Conservation (phyloP, 2,797 vertebrate genomes). For the Ctenochaetus hawaiiensis region DNA sequence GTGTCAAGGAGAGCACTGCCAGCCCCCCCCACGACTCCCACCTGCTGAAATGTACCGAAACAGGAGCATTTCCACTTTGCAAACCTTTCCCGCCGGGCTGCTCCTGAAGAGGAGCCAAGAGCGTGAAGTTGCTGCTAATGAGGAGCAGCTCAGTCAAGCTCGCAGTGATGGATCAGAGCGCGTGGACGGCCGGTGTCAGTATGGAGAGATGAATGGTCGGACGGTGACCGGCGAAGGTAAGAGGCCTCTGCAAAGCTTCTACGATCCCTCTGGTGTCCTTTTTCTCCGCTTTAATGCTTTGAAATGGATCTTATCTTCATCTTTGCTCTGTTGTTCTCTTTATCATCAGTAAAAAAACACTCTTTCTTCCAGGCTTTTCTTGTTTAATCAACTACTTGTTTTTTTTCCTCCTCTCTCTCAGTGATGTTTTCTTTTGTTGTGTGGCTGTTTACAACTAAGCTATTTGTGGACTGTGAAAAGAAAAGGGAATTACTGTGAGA, state of each 20-base stretch:
- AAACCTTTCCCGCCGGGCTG: slow-evolving; percentile 1
- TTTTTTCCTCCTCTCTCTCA: slow-evolving; percentile 29
- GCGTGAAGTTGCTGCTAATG: slow-evolving; percentile 23
- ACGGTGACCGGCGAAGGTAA: slow-evolving; percentile 69
- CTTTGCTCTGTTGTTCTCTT: slow-evolving; percentile 19
- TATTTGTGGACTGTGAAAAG: slow-evolving; percentile 9
- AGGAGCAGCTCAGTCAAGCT: slow-evolving; percentile 25
- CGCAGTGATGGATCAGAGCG: slow-evolving; percentile 6
- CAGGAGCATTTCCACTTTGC: slow-evolving; percentile 13
- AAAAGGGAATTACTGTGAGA: not conserved
- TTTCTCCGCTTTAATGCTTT: slow-evolving; percentile 16
- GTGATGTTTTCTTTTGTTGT: not conserved
- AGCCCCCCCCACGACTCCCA: slow-evolving; percentile 27
- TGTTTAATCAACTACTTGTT: slow-evolving; percentile 46
- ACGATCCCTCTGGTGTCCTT: slow-evolving; percentile 9
- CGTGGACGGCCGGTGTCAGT: slow-evolving; percentile 11
- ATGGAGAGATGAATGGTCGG: slow-evolving; percentile 51
- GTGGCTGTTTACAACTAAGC: slow-evolving; percentile 7
- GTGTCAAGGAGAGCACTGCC: slow-evolving; percentile 72
- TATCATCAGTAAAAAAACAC: slow-evolving; percentile 43
- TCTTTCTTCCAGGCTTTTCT: slow-evolving; percentile 36
- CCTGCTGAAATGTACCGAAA: slow-evolving; percentile 22
- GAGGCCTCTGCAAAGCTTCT: slow-evolving; percentile 43
- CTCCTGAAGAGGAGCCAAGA: slow-evolving; percentile 40
- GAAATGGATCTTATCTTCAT: slow-evolving; percentile 25